These are phyloP conservation scores for Eupithecia centaureata DNA, from an alignment of 2,888 invertebrate species.

Conservation along the genomic window DNA sequence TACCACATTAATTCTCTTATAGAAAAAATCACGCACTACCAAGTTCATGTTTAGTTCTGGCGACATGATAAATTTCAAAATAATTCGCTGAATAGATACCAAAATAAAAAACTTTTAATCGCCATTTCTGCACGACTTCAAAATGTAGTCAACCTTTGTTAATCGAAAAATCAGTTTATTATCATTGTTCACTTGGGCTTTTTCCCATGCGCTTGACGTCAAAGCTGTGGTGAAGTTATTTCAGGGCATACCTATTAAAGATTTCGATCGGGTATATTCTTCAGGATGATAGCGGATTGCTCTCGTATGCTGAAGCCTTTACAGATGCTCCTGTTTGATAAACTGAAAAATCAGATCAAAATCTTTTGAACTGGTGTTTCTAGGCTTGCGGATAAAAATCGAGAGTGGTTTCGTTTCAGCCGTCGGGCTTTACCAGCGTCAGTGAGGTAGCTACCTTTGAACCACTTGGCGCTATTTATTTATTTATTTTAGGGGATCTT, in stretches of 20 bases:
- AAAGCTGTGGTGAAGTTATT: not conserved
- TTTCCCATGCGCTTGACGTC: constrained; percentile 2
- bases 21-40: too few species aligned
- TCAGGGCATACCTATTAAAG: not conserved
- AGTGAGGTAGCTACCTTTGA: too few species aligned
- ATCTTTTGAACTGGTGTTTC: not conserved
- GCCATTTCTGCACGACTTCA: not conserved
- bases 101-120: not conserved
- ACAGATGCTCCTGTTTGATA: not conserved
- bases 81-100: not conserved
- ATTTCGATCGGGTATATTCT: not conserved
- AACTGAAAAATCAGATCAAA: not conserved
- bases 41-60: too few species aligned
- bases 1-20: too few species aligned
- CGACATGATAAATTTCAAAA: not conserved
- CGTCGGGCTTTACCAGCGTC: too few species aligned
- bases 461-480: too few species aligned
- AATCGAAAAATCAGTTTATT: constrained; percentile 13
- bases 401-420: not conserved
- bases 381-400: not conserved
- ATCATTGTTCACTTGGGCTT: constrained; percentile 7
- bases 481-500: too few species aligned
- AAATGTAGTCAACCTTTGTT: not conserved
- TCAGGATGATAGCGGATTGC: not conserved
- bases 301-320: not conserved